These are phyloP conservation scores for Clarias macrocephalus DNA, from an alignment of 2,113 vertebrate genomes.

Conservation along the genomic window DNA sequence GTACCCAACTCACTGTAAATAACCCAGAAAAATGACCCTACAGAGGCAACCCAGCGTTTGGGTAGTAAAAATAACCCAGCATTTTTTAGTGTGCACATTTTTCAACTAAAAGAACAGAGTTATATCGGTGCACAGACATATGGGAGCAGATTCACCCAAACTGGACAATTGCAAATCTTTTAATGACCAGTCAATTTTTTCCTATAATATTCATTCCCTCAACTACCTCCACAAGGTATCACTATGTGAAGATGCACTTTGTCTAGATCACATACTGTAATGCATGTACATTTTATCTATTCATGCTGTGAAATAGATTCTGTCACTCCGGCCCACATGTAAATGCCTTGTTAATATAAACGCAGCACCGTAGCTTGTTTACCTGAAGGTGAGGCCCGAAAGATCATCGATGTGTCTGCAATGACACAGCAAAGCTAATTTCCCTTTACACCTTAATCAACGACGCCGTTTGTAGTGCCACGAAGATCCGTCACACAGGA, in stretches of 20 bases:
- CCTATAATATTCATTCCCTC: too few species aligned
- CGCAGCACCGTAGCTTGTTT: constrained; percentile 34
- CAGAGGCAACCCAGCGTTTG: too few species aligned
- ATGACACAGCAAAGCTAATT: constrained; percentile 41
- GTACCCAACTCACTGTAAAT: too few species aligned
- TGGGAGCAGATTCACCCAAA: too few species aligned
- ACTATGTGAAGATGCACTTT: not conserved
- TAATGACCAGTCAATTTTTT: too few species aligned
- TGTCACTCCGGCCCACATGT: constrained; percentile 18
- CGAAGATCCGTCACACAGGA: constrained; percentile 44
- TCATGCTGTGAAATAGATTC: not conserved
- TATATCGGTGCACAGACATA: not conserved
- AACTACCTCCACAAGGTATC: not conserved
- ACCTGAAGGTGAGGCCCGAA: constrained; percentile 36
- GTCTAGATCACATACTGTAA: constrained; percentile 1
- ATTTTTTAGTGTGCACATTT: not conserved
- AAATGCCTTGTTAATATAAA: constrained; percentile 30
- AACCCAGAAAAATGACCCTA: too few species aligned
- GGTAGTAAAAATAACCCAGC: too few species aligned
- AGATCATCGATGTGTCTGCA: constrained; percentile 39
- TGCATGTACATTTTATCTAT: not conserved
- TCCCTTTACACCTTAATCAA: constrained; percentile 40
- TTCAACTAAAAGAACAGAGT: not conserved
- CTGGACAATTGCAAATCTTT: too few species aligned
- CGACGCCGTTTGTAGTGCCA: constrained; percentile 38